Percentiles rank a stretch among this genome's conserved stretches.
Evolutionary conservation across 2,888 invertebrate species (phyloP).

Genomic region (Iselma pallidipennis): DNA sequence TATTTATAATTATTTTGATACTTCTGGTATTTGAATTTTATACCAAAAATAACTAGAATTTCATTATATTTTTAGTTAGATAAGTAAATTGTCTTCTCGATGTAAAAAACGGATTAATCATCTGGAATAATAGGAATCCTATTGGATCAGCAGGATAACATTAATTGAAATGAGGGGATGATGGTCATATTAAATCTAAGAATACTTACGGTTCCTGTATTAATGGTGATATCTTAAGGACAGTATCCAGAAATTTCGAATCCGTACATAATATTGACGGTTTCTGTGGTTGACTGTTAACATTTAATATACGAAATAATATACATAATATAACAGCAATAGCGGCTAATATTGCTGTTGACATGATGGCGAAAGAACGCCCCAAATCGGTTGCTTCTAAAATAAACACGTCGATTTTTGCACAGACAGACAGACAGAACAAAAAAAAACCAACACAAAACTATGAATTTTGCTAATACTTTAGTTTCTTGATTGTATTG

Average conservation of each 20-base stretch:
- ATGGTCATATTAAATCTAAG: too few species aligned
- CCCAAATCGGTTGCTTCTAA: conserved; percentile 29
- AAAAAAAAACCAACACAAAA: conserved; percentile 3
- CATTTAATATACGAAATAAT: conserved; percentile 81
- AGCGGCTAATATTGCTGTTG: conserved; percentile 78
- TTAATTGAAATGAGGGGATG: too few species aligned
- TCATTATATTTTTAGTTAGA: too few species aligned
- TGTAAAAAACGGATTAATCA: too few species aligned
- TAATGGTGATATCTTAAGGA: conserved; percentile 78
- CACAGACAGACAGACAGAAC: neutral
- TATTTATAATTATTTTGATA: too few species aligned
- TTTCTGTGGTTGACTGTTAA: conserved; percentile 79
- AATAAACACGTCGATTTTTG: conserved; percentile 28
- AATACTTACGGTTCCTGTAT: conserved; percentile 81
- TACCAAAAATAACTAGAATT: too few species aligned
- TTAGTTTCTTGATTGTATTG: neutral
- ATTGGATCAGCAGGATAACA: too few species aligned
- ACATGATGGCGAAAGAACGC: conserved; percentile 62
- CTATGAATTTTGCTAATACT: neutral
- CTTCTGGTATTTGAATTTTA: too few species aligned
- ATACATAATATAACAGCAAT: conserved; percentile 82
- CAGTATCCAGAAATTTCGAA: conserved; percentile 73
- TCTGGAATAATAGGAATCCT: too few species aligned
- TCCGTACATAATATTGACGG: conserved; percentile 79
- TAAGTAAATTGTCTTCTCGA: too few species aligned